These are phyloP conservation scores for Sceloporus tristichus DNA, from an alignment of 2,113 vertebrate genomes.

Conservation along the genomic window DNA sequence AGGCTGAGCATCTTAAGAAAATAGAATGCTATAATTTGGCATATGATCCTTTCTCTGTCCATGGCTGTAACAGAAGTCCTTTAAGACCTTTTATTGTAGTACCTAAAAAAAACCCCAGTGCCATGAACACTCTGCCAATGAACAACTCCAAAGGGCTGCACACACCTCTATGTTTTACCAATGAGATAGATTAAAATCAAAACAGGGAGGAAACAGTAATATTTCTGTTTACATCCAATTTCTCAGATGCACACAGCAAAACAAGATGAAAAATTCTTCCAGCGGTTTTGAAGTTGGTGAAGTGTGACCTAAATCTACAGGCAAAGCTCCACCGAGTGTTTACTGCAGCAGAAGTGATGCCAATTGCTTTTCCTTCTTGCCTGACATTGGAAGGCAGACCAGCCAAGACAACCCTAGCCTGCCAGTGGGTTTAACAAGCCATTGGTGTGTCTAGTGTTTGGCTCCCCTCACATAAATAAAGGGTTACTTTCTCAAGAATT, in stretches of 20 bases:
- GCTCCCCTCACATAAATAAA: conserved; percentile 15
- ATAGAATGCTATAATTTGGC: background rate
- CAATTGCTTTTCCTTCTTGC: conserved; percentile 23
- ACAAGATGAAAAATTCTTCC: conserved; percentile 41
- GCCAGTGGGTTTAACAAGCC: conserved; percentile 30
- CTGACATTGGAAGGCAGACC: conserved; percentile 28
- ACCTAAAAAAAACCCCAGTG: background rate
- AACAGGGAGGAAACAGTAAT: background rate
- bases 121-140: background rate
- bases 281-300: conserved; percentile 31
- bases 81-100: background rate
- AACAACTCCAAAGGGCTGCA: background rate
- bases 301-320: conserved; percentile 41
- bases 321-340: conserved; percentile 29
- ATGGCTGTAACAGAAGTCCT: background rate
- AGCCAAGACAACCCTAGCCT: conserved; percentile 31
- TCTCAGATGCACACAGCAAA: conserved; percentile 3
- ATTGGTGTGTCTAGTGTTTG: conserved; percentile 21
- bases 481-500: conserved; percentile 12
- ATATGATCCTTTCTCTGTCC: background rate
- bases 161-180: background rate
- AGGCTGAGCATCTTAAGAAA: background rate
- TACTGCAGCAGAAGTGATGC: conserved; percentile 21
- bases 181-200: background rate
- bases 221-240: conserved; percentile 6